phyloP scores from a whole-genome alignment of 1,140 invertebrate species.

The Scaptomyza montana region DNA sequence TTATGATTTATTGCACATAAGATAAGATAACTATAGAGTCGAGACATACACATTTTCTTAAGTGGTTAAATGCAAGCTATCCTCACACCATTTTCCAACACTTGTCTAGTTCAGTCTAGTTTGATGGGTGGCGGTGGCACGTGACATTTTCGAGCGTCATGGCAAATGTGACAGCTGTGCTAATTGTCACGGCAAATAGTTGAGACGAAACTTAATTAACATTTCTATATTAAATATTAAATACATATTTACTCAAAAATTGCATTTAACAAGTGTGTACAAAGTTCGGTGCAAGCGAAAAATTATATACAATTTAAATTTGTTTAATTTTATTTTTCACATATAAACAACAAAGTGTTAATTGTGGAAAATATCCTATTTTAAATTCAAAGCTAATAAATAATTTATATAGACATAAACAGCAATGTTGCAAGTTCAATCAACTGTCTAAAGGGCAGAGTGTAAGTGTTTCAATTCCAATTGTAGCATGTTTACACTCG shows the following conservation, averaged over 20 bases:
- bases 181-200: too few species aligned
- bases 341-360: constrained; percentile 60
- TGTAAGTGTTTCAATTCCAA: not conserved
- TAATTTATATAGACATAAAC: not conserved
- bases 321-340: constrained; percentile 36
- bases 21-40: constrained; percentile 21
- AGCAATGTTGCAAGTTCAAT: not conserved
- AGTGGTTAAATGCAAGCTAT: constrained; percentile 8
- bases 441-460: too few species aligned
- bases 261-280: too few species aligned
- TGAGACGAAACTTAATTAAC: too few species aligned
- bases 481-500: not conserved
- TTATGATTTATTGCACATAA: not conserved
- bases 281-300: constrained; percentile 33
- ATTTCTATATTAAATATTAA: too few species aligned
- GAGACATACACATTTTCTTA: constrained; percentile 5
- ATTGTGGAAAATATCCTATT: constrained; percentile 18
- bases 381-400: too few species aligned
- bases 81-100: too few species aligned
- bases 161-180: too few species aligned
- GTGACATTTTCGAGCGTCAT: too few species aligned
- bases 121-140: too few species aligned
- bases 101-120: too few species aligned
- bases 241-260: too few species aligned
- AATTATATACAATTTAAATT: constrained; percentile 21